These are phyloP conservation scores for Pachymerium ferrugineum DNA, from an alignment of 2,888 invertebrate genomes.

Conservation along the genomic window DNA sequence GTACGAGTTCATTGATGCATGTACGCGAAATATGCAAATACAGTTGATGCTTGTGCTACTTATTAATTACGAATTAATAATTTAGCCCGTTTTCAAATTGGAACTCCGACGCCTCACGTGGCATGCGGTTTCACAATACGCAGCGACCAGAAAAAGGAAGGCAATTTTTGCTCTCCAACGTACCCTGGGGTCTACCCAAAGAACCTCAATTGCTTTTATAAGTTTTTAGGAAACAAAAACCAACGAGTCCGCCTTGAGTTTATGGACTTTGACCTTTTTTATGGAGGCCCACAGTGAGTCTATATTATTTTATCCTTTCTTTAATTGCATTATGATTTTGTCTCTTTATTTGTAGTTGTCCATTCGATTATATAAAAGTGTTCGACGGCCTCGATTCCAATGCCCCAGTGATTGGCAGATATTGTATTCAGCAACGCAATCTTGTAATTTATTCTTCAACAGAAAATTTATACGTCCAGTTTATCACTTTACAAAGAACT, in stretches of 20 bases:
- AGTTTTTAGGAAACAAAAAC: slow-evolving; percentile 80
- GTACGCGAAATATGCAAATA: slow-evolving; percentile 58
- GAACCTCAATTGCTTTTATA: slow-evolving; percentile 85
- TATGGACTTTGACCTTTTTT: slow-evolving; percentile 96
- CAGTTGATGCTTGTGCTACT: not conserved
- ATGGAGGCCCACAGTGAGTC: slow-evolving; percentile 96
- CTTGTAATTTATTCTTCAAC: slow-evolving; percentile 91
- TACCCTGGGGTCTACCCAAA: slow-evolving; percentile 99
- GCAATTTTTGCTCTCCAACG: slow-evolving; percentile 89
- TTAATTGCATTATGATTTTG: not conserved
- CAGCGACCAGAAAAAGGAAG: slow-evolving; percentile 64
- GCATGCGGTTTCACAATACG: slow-evolving; percentile 78
- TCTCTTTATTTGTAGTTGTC: slow-evolving; percentile 65
- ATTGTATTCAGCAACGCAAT: slow-evolving; percentile 95
- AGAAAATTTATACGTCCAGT: slow-evolving; percentile 81
- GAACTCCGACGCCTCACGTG: slow-evolving; percentile 76
- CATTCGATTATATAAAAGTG: slow-evolving; percentile 95
- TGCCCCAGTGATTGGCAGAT: slow-evolving; percentile 87
- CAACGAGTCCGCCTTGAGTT: slow-evolving; percentile 93
- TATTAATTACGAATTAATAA: not conserved
- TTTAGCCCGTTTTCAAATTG: slow-evolving; percentile 74
- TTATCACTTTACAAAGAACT: slow-evolving; percentile 82
- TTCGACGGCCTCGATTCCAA: slow-evolving; percentile 88
- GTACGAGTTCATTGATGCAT: slow-evolving; percentile 87
- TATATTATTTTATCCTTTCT: not conserved